These are phyloP conservation scores for Myocastor coypus DNA, from an alignment of 2,113 vertebrate species.

Conservation along the genomic window DNA sequence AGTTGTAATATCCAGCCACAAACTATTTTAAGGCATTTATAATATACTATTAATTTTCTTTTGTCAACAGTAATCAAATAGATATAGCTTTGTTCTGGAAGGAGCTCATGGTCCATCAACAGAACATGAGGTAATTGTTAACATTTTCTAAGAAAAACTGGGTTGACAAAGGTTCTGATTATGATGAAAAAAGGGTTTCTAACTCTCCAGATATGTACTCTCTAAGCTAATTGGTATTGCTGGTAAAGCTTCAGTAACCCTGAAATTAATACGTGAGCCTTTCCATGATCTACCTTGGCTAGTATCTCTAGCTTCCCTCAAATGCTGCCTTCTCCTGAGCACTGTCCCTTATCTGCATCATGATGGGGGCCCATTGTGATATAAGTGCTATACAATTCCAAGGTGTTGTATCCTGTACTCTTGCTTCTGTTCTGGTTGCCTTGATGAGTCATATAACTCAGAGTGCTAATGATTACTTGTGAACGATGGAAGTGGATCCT, in stretches of 20 bases:
- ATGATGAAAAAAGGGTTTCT: too few relatives aligned
- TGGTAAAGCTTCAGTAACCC: not conserved
- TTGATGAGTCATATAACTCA: not conserved
- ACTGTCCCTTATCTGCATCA: not conserved
- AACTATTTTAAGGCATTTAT: slow-evolving; percentile 2
- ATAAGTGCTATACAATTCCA: not conserved
- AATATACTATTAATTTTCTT: not conserved
- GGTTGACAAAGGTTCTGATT: not conserved
- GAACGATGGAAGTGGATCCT: not conserved
- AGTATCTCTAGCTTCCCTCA: not conserved
- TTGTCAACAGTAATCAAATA: not conserved
- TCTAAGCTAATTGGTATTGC: not conserved
- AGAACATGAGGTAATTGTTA: not conserved
- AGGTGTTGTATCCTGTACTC: not conserved
- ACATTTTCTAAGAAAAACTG: not conserved
- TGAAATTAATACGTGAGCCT: not conserved
- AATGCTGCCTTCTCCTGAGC: not conserved
- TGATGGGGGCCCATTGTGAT: not conserved
- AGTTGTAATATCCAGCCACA: not conserved
- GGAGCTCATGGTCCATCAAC: not conserved
- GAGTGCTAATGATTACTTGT: not conserved
- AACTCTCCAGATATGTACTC: not conserved
- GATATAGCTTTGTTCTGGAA: not conserved
- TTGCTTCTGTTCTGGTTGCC: not conserved
- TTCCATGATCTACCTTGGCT: not conserved